Conservation (phyloP, 2,797 vertebrate genomes). For the Hypotaenidia okinawae region DNA sequence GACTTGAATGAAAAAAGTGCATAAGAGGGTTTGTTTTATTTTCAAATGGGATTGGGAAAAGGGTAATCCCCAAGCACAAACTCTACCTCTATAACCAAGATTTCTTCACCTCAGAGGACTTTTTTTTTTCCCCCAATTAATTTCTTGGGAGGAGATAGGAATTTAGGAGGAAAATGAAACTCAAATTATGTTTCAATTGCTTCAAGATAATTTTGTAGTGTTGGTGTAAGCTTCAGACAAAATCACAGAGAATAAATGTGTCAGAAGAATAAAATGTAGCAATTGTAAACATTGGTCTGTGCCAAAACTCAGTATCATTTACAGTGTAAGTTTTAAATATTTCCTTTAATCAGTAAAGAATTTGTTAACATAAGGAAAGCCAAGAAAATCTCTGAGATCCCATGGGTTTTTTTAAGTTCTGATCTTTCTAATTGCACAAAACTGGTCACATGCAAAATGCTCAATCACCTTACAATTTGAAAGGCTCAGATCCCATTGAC, state of each 20-base stretch:
- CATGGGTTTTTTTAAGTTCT: background rate
- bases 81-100: background rate
- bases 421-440: background rate
- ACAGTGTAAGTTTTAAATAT: background rate
- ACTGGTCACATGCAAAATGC: background rate
- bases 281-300: background rate
- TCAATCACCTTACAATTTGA: background rate
- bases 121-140: background rate
- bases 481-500: background rate
- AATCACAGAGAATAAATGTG: background rate
- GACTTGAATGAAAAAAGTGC: rapidly evolving
- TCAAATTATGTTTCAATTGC: background rate
- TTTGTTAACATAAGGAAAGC: background rate
- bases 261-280: background rate
- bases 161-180: background rate
- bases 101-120: background rate
- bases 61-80: background rate
- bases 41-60: background rate
- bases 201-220: background rate
- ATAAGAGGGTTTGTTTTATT: background rate
- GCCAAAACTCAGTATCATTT: background rate
- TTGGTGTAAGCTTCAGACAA: background rate
- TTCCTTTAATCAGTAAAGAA: background rate
- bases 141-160: background rate
- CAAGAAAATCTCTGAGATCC: background rate